These are phyloP conservation scores for Romanogobio albipinnatus DNA, from an alignment of 2,113 vertebrate genomes.

Conservation along the genomic window DNA sequence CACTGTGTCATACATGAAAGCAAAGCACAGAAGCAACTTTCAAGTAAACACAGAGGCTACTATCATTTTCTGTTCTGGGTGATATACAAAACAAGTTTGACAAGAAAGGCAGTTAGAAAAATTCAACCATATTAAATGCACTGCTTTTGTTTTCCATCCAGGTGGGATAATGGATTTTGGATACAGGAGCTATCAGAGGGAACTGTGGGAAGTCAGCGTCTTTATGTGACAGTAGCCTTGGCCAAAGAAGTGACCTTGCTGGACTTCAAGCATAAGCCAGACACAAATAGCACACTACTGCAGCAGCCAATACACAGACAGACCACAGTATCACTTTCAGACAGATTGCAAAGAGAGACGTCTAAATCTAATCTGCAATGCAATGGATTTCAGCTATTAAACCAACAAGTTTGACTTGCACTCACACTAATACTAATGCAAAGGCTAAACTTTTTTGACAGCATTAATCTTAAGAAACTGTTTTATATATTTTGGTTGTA, in stretches of 20 bases:
- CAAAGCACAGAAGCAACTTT: not conserved
- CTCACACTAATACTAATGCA: not conserved
- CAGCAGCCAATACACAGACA: slow-evolving; percentile 30
- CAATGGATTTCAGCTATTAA: not conserved
- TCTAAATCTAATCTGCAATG: too few relatives aligned
- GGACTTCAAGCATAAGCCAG: slow-evolving; percentile 15
- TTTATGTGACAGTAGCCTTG: slow-evolving; percentile 41
- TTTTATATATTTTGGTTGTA: not conserved
- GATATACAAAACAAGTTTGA: not conserved
- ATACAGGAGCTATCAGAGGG: not conserved
- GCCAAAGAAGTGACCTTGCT: slow-evolving; percentile 7
- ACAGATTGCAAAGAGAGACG: not conserved
- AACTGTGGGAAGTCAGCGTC: not conserved
- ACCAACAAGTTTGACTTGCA: not conserved
- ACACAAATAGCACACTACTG: slow-evolving; percentile 47
- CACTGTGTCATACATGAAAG: not conserved
- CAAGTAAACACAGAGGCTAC: not conserved
- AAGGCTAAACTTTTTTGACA: not conserved
- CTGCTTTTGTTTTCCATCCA: not conserved
- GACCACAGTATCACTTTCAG: slow-evolving; percentile 46
- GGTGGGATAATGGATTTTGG: not conserved
- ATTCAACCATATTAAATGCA: not conserved
- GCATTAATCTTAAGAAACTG: not conserved
- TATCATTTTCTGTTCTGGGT: not conserved
- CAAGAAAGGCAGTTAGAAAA: not conserved